Percentiles rank a stretch among this genome's conserved stretches.
phyloP scores from a whole-genome alignment of 2,797 vertebrate species.

The Urocyon cinereoargenteus region DNA sequence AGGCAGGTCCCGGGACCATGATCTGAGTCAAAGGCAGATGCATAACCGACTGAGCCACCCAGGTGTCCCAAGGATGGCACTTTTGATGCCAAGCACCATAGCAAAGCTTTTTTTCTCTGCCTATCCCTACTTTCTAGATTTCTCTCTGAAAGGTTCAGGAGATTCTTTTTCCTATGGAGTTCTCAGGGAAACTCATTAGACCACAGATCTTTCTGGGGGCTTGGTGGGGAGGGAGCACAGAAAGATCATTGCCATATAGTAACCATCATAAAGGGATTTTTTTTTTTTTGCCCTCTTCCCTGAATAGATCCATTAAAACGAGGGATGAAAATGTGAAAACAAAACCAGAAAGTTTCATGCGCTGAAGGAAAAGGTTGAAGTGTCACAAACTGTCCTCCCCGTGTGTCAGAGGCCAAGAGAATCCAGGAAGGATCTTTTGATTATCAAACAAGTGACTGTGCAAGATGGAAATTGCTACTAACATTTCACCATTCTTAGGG shows the following conservation, averaged over 20 bases:
- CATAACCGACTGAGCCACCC: too few species aligned
- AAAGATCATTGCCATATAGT: not conserved
- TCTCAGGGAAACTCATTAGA: constrained; percentile 33
- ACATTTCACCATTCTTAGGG: not conserved
- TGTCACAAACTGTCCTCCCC: not conserved
- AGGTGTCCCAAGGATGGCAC: not conserved
- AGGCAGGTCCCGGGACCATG: too few species aligned
- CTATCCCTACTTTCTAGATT: not conserved
- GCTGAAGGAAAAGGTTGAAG: not conserved
- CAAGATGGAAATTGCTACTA: not conserved
- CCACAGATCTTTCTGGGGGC: not conserved
- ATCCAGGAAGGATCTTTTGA: not conserved
- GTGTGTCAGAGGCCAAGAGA: not conserved
- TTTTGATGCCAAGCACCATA: not conserved
- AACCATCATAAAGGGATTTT: not conserved
- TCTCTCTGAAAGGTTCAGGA: not conserved
- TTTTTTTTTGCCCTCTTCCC: not conserved
- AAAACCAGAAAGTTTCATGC: not conserved
- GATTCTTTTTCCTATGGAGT: not conserved
- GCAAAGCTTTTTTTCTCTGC: not conserved
- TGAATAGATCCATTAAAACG: constrained; percentile 38
- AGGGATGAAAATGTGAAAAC: not conserved
- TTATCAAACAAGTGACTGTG: not conserved
- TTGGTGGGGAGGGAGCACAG: not conserved
- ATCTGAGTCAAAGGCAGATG: too few species aligned